Evolutionary conservation across 1,140 invertebrate species (phyloP).

Genomic region (Nasonia longicornis): DNA sequence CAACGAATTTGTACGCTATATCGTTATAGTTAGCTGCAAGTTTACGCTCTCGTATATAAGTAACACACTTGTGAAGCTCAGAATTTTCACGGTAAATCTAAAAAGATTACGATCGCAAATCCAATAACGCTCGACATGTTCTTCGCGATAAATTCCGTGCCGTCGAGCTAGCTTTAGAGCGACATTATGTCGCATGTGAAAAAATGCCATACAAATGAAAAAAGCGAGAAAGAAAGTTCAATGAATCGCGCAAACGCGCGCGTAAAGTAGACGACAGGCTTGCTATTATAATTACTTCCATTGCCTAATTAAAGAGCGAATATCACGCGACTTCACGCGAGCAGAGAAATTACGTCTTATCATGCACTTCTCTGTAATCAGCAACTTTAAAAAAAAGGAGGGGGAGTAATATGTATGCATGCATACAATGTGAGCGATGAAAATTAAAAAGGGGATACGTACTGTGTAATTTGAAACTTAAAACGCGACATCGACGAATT

Average conservation of each 20-base stretch:
- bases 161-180: background rate
- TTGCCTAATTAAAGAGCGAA: background rate
- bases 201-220: background rate
- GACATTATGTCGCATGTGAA: background rate
- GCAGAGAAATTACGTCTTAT: background rate
- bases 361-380: background rate
- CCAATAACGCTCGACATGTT: background rate
- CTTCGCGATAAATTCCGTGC: background rate
- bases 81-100: background rate
- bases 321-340: background rate
- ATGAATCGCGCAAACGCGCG: background rate
- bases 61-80: background rate
- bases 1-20: too few species aligned
- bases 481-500: background rate
- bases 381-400: background rate
- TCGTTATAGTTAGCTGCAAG: too few species aligned
- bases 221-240: background rate
- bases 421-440: background rate
- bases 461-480: background rate
- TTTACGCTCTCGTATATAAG: too few species aligned
- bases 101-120: background rate
- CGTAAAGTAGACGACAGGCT: background rate
- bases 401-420: background rate
- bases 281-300: background rate
- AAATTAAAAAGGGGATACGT: background rate